These are phyloP conservation scores for Chamaea fasciata DNA, from an alignment of 2,113 vertebrate genomes.

Conservation along the genomic window DNA sequence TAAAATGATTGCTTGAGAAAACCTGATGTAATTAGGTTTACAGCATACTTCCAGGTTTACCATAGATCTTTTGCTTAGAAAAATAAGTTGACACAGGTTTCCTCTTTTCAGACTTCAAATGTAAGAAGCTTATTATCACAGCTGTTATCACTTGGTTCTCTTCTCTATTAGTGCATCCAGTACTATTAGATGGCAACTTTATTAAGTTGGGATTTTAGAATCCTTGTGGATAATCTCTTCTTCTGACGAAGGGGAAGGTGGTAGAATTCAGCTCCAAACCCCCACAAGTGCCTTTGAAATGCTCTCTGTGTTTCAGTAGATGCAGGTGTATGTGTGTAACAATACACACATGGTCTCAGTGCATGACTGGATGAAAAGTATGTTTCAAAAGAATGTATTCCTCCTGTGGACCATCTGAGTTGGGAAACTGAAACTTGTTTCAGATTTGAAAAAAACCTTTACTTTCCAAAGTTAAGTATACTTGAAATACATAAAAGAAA, in stretches of 20 bases:
- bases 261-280: neutral
- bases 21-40: neutral
- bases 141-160: neutral
- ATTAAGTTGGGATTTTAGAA: neutral
- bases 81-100: neutral
- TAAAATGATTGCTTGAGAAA: neutral
- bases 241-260: neutral
- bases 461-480: neutral
- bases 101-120: neutral
- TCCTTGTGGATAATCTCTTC: neutral
- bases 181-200: neutral
- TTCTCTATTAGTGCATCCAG: neutral
- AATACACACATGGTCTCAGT: fast-evolving
- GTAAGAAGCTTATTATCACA: neutral
- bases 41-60: neutral
- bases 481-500: neutral
- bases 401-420: neutral
- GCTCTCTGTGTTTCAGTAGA: neutral
- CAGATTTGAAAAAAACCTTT: neutral
- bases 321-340: neutral
- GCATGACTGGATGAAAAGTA: neutral
- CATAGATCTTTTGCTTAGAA: neutral
- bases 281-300: neutral
- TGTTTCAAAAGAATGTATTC: neutral
- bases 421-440: neutral